Base-by-base conservation (phyloP, 2,888 invertebrate genomes). In the Scaeva pyrastri region DNA sequence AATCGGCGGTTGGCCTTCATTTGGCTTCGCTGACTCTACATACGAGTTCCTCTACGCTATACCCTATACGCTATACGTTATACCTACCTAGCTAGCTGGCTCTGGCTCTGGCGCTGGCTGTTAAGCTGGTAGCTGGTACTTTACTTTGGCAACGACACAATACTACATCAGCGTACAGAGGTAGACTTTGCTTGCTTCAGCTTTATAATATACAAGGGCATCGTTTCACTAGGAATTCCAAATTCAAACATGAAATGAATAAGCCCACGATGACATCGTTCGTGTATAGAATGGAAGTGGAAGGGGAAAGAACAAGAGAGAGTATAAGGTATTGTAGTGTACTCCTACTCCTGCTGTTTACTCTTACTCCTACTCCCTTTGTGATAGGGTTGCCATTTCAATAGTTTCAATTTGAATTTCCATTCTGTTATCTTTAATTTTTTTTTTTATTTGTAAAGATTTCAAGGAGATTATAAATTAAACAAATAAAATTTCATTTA, bases 1-100 rank as follows among this genome's bases (percentile, higher is more conserved):
- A 85, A 85, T 85, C 85, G 85, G 81, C 85, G 85, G 85, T 85
- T 85, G 85, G 85, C 85, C 85, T 85, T 85, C 85, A 85, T 85
- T 85, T 85, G 85, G 85, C 85, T 85, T 81, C 71, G 56, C 56
- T 64, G 73, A 41, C 48, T 79, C 21, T 39, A 19, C 39, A 36
- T 58, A 58, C n/a, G n/a, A n/a, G n/a, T n/a, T n/a, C 4, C n/a
- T 16, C n/a, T 48, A 48, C n/a, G n/a, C 12, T 43, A 43, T n/a
- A n/a, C n/a, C n/a, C 12, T 12, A 5, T 12, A 43, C 11, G n/a
- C n/a, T n/a, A n/a, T n/a, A 11, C 70, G n/a, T n/a, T 70, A 60
- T 74, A 26, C 12, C 41, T 60, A 55, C 23, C 58, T 73, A 19
- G 48, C 14, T 52, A 11, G 26, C 12, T 55, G 12, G 14, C 14